Conservation (phyloP, 2,113 vertebrate species). For the Pongo abelii region DNA sequence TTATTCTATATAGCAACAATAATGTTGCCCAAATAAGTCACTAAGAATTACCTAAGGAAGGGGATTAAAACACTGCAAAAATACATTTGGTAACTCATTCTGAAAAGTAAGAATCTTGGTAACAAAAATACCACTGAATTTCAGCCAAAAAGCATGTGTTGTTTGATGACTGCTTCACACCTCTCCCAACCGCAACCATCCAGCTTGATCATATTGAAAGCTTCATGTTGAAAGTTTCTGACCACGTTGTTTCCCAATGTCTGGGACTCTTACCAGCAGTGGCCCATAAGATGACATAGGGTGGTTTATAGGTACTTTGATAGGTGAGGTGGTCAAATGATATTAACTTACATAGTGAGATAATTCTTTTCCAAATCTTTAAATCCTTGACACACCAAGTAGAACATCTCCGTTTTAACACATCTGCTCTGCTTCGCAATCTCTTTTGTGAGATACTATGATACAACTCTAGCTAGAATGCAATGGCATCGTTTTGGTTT, state of each 20-base stretch:
- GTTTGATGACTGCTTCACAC: not conserved
- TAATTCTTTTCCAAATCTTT: slow-evolving; percentile 1
- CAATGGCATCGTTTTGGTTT: not conserved
- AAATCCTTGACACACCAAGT: not conserved
- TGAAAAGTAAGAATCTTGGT: not conserved
- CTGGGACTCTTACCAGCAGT: not conserved
- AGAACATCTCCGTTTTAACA: not conserved
- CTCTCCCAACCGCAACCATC: not conserved
- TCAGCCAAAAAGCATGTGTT: not conserved
- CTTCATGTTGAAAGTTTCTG: not conserved
- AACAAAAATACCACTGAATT: not conserved
- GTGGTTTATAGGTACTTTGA: not conserved
- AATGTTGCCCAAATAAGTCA: not conserved
- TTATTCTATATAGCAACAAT: not conserved
- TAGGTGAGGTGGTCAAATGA: not conserved
- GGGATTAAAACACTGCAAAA: not conserved
- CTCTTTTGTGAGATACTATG: not conserved
- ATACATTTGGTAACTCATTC: not conserved
- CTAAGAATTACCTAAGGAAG: not conserved
- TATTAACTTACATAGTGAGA: not conserved
- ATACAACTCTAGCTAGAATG: not conserved
- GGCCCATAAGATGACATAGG: not conserved
- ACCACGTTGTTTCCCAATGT: not conserved
- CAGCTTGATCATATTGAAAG: not conserved
- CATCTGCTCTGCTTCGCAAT: not conserved